phyloP scores from a whole-genome alignment of 2,113 vertebrate genomes.

The Mungos mungo region DNA sequence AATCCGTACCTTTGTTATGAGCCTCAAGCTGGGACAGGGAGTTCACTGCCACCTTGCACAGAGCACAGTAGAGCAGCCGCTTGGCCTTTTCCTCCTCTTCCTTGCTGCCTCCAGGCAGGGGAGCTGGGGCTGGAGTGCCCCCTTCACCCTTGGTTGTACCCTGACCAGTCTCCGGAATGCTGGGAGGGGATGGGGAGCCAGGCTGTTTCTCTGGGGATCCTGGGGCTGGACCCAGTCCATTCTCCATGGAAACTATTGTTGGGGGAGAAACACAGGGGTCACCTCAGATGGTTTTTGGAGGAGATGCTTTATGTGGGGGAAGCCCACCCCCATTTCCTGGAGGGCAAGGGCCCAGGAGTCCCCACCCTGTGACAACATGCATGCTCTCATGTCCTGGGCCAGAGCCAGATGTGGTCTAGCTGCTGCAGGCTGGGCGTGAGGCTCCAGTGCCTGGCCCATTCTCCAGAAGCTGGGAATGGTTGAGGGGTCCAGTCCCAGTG shows the following conservation, averaged over 20 bases:
- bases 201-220: conserved; percentile 80
- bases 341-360: conserved; percentile 67
- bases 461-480: background rate
- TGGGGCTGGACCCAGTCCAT: conserved; percentile 74
- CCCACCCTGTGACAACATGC: conserved; percentile 76
- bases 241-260: conserved; percentile 75
- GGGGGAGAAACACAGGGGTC: conserved; percentile 65
- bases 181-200: conserved; percentile 76
- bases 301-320: conserved; percentile 39
- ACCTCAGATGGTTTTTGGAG: conserved; percentile 52
- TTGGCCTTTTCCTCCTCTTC: conserved; percentile 94
- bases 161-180: conserved; percentile 70
- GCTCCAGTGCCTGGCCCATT: background rate
- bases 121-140: conserved; percentile 59
- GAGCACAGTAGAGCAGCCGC: conserved; percentile 93
- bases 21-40: conserved; percentile 96
- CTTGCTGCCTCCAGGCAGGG: conserved; percentile 81
- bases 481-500: background rate
- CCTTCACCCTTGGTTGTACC: conserved; percentile 66
- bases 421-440: conserved; percentile 55
- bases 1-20: conserved; percentile 92
- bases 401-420: conserved; percentile 61
- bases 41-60: conserved; percentile 96
- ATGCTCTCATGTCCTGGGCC: conserved; percentile 68
- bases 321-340: conserved; percentile 47